A percentile compares a stretch with the other conserved stretches of the same genome.
Evolutionary conservation across 2,797 vertebrate genomes (phyloP).

Genomic region (Diplodus puntazzo): DNA sequence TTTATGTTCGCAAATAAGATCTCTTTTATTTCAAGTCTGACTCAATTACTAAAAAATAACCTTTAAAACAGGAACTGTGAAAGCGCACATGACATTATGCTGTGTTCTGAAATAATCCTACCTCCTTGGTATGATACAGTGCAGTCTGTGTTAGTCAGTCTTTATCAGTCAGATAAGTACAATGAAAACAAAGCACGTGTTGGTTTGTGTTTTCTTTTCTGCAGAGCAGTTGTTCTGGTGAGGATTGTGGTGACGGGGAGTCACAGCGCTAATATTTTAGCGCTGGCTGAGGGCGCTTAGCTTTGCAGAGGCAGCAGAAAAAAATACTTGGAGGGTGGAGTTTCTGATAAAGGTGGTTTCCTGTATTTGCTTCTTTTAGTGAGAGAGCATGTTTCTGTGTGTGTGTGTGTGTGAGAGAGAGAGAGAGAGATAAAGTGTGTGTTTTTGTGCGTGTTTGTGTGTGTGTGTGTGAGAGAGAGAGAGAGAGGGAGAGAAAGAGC

Average conservation of each 20-base stretch:
- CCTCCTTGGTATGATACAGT: background rate
- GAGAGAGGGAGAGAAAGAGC: background rate
- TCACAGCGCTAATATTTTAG: slow-evolving; percentile 42
- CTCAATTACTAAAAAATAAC: background rate
- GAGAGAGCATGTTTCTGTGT: background rate
- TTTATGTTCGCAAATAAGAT: background rate
- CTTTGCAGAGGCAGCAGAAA: slow-evolving; percentile 49
- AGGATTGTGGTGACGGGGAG: slow-evolving; percentile 32
- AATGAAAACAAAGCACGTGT: slow-evolving; percentile 6
- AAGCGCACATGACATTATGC: too few relatives aligned
- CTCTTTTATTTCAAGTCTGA: slow-evolving; percentile 11
- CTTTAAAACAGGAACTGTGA: background rate
- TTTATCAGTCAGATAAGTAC: background rate
- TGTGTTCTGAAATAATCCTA: background rate
- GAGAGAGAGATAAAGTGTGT: background rate
- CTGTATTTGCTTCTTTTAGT: slow-evolving; percentile 81
- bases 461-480: background rate
- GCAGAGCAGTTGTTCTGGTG: slow-evolving; percentile 19
- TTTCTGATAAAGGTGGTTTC: slow-evolving; percentile 85
- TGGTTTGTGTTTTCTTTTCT: slow-evolving; percentile 4
- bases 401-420: slow-evolving; percentile 1
- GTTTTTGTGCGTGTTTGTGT: background rate
- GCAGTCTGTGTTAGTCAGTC: background rate
- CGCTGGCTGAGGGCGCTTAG: slow-evolving; percentile 27
- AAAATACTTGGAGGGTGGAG: slow-evolving; percentile 60